phyloP scores from a whole-genome alignment of 2,888 invertebrate species.

The Capitulum mitella region DNA sequence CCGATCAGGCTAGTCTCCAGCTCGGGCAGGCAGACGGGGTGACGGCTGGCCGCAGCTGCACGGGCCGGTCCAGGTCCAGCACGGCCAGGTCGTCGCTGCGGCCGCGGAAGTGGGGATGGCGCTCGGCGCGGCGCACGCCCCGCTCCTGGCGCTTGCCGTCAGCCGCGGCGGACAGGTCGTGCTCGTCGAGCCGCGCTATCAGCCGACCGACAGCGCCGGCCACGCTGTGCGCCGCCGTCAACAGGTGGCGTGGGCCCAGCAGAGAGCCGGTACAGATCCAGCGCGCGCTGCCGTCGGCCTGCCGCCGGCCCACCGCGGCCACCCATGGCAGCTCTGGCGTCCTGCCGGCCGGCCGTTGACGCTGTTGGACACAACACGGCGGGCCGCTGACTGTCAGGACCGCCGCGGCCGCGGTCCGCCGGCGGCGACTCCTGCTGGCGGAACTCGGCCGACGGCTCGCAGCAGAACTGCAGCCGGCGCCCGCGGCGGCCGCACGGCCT shows the following conservation, averaged over 20 bases:
- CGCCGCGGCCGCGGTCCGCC: not conserved
- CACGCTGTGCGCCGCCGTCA: not conserved
- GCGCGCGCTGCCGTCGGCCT: not conserved
- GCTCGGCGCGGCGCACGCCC: not conserved
- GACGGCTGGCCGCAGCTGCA: not conserved
- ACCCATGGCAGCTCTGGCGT: not conserved
- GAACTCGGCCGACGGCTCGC: not conserved
- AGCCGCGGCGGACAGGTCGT: too few relatives aligned
- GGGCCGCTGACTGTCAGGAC: not conserved
- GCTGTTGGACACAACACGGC: not conserved
- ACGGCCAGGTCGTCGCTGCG: not conserved
- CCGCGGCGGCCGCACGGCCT: conserved; percentile 17
- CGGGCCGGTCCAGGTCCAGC: not conserved
- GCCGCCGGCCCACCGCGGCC: not conserved
- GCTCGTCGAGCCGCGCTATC: not conserved
- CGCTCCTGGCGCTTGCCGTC: not conserved
- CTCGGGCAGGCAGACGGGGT: not conserved
- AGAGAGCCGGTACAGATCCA: not conserved
- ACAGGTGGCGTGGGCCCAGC: not conserved
- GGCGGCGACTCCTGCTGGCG: not conserved
- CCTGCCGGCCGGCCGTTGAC: not conserved
- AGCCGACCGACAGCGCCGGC: not conserved
- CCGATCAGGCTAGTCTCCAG: too few relatives aligned
- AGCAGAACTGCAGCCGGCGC: not conserved
- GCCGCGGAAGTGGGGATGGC: not conserved